These are phyloP conservation scores for Fregata magnificens DNA, from an alignment of 2,113 vertebrate genomes.

Conservation along the genomic window DNA sequence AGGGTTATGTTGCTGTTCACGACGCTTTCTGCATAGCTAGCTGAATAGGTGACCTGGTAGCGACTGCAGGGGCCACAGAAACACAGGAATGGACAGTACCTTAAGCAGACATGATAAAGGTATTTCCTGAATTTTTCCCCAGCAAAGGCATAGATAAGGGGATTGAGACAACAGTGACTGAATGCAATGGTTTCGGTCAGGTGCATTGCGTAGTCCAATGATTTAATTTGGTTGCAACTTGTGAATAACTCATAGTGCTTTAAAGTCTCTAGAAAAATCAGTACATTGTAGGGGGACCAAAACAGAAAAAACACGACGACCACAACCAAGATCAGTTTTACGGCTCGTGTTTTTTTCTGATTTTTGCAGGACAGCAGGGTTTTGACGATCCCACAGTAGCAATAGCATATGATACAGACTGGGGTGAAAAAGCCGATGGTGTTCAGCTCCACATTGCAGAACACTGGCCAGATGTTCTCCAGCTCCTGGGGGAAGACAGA, in stretches of 20 bases:
- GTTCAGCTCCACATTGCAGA: conserved; percentile 78
- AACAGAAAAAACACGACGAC: conserved; percentile 84
- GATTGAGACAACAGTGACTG: conserved; percentile 89
- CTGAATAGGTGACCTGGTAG: background rate
- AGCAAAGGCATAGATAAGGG: conserved; percentile 89
- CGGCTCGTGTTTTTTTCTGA: conserved; percentile 79
- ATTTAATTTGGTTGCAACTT: conserved; percentile 31
- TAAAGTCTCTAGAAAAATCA: conserved; percentile 83
- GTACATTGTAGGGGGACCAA: conserved; percentile 89
- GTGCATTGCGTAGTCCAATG: conserved; percentile 45
- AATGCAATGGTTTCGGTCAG: conserved; percentile 81
- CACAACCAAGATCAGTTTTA: conserved; percentile 83
- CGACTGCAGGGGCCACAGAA: background rate
- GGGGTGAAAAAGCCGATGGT: conserved; percentile 80
- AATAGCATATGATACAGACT: conserved; percentile 81
- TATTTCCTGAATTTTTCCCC: conserved; percentile 89
- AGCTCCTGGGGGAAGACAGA: conserved; percentile 53
- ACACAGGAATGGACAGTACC: conserved; percentile 52
- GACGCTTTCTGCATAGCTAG: conserved; percentile 21
- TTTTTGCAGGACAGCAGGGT: conserved; percentile 83
- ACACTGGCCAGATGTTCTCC: conserved; percentile 75
- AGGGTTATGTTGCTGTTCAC: conserved; percentile 56
- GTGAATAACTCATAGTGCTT: conserved; percentile 49
- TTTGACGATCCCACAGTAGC: conserved; percentile 83
- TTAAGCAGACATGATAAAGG: conserved; percentile 60